Evolutionary conservation across 2,888 invertebrate species (phyloP).

Genomic region (Oeneis ivallda): DNA sequence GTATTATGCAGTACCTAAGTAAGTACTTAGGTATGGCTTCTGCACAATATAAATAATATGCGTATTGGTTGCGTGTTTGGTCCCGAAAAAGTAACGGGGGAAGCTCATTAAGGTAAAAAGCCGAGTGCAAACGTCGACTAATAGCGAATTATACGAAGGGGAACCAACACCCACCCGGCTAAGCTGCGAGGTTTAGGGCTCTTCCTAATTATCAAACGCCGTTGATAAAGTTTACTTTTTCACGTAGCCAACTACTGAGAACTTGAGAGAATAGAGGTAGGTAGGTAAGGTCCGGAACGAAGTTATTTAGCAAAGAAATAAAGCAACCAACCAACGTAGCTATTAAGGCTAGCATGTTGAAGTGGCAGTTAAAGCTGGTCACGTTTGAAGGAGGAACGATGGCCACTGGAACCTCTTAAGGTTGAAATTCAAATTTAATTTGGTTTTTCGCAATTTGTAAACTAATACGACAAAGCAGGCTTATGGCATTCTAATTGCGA

Average conservation of each 20-base stretch:
- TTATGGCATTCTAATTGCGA: too few species aligned
- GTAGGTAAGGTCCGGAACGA: too few species aligned
- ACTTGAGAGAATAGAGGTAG: not conserved
- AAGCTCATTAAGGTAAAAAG: constrained; percentile 81
- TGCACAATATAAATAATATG: constrained; percentile 67
- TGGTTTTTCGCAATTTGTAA: too few species aligned
- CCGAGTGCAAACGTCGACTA: constrained; percentile 80
- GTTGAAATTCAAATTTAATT: too few species aligned
- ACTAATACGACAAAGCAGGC: too few species aligned
- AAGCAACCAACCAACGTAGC: too few species aligned
- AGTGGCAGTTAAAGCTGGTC: too few species aligned
- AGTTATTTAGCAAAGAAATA: too few species aligned
- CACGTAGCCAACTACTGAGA: not conserved
- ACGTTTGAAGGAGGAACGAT: too few species aligned
- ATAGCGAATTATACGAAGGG: constrained; percentile 82
- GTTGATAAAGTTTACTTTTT: not conserved
- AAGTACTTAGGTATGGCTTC: constrained; percentile 46
- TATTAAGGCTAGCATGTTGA: too few species aligned
- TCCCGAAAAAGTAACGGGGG: constrained; percentile 58
- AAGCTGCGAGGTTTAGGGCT: constrained; percentile 23
- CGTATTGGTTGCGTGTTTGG: constrained; percentile 71
- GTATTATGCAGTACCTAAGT: too few species aligned
- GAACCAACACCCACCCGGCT: constrained; percentile 51
- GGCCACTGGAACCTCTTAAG: too few species aligned
- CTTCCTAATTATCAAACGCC: constrained; percentile 23